phyloP scores from a whole-genome alignment of 2,113 vertebrate species.

The Oncorhynchus kisutch region DNA sequence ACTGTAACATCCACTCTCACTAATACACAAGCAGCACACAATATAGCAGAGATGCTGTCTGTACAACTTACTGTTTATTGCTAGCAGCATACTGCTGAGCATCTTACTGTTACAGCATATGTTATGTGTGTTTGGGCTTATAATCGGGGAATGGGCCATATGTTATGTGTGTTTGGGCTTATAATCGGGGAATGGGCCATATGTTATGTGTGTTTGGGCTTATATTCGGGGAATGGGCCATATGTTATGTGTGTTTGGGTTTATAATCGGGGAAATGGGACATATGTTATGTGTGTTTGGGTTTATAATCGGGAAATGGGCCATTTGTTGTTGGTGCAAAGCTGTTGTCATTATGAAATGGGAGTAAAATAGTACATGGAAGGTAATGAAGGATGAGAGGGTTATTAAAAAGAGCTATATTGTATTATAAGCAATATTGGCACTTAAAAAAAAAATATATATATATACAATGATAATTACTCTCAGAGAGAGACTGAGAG shows the following conservation, averaged over 20 bases:
- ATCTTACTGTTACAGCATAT: conserved; percentile 38
- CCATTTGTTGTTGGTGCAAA: background rate
- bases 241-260: too few relatives aligned
- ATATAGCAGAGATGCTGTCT: background rate
- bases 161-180: too few relatives aligned
- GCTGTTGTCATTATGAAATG: background rate
- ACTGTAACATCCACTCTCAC: conserved; percentile 8
- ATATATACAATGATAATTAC: too few relatives aligned
- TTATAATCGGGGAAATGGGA: too few relatives aligned
- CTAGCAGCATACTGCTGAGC: conserved; percentile 39
- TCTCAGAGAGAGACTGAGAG: too few relatives aligned
- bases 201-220: too few relatives aligned
- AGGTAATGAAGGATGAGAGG: conserved; percentile 1
- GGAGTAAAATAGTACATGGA: conserved; percentile 1
- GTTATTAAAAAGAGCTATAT: background rate
- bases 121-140: conserved; percentile 20
- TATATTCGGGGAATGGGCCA: too few relatives aligned
- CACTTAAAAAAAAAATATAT: background rate
- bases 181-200: too few relatives aligned
- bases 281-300: too few relatives aligned
- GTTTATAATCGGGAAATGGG: too few relatives aligned
- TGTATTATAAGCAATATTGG: background rate
- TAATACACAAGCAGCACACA: background rate
- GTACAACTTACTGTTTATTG: background rate
- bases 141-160: conserved; percentile 1